Conservation (phyloP, 2,113 vertebrate species). For the Oncorhynchus nerka region DNA sequence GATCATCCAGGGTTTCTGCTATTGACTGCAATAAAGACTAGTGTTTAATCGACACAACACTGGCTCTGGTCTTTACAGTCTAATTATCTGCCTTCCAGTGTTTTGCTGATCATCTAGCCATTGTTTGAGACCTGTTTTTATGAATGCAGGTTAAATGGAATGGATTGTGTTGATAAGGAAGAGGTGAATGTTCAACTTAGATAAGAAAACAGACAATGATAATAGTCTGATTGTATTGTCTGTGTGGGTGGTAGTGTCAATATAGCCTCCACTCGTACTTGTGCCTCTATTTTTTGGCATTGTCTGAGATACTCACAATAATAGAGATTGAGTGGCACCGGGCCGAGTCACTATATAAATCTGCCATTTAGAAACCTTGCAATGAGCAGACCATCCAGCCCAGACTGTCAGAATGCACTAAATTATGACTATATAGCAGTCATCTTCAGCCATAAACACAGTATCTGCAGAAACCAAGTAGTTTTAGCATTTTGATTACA, state of each 20-base stretch:
- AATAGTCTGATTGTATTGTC: not conserved
- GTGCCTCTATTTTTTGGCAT: constrained; percentile 19
- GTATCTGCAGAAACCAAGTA: not conserved
- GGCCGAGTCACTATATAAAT: not conserved
- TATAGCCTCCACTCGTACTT: constrained; percentile 11
- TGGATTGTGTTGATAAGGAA: constrained; percentile 38
- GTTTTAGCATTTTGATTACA: constrained; percentile 62
- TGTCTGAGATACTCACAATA: constrained; percentile 41
- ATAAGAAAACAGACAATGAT: constrained; percentile 52
- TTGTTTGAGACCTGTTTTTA: constrained; percentile 52
- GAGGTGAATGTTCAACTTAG: constrained; percentile 69
- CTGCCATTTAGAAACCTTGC: not conserved
- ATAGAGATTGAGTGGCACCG: constrained; percentile 15
- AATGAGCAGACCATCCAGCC: not conserved
- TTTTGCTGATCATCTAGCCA: constrained; percentile 47
- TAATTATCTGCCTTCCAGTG: constrained; percentile 25
- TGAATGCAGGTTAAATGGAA: constrained; percentile 35
- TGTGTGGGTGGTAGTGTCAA: not conserved
- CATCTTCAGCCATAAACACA: not conserved
- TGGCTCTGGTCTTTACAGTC: constrained; percentile 40
- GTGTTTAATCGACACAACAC: constrained; percentile 28
- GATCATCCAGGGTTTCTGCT: not conserved
- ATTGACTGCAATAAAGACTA: not conserved
- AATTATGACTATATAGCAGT: not conserved
- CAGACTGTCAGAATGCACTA: not conserved